Percentiles rank a stretch among this genome's conserved stretches.
Evolutionary conservation across 2,113 vertebrate genomes (phyloP).

Genomic region (Tor tambroides): DNA sequence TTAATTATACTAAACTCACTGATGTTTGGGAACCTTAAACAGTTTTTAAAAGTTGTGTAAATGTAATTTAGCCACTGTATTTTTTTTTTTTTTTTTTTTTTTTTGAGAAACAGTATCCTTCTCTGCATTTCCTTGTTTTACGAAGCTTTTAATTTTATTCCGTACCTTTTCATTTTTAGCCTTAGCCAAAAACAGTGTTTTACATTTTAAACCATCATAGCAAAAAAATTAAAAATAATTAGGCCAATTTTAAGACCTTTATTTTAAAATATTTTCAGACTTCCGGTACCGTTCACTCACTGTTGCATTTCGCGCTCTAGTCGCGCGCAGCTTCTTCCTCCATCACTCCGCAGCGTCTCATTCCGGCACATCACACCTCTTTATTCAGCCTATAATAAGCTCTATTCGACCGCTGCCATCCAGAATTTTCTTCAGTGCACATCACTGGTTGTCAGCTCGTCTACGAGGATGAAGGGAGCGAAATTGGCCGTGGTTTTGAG

Average conservation of each 20-base stretch:
- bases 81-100: no score
- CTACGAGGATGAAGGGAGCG: background rate
- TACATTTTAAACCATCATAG: background rate
- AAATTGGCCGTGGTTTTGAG: slow-evolving; percentile 2
- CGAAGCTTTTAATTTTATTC: background rate
- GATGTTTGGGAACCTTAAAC: background rate
- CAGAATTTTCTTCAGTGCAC: background rate
- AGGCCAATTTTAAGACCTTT: background rate
- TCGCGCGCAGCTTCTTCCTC: background rate
- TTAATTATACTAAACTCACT: background rate
- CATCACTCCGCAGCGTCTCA: background rate
- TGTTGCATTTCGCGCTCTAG: background rate
- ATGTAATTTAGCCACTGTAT: no score
- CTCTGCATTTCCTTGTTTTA: background rate
- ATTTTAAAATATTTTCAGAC: background rate
- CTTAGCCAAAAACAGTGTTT: background rate
- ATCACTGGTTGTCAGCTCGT: background rate
- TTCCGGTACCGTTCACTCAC: background rate
- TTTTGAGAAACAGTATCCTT: background rate
- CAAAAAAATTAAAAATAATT: background rate
- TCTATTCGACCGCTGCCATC: background rate
- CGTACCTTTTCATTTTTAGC: background rate
- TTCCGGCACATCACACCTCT: background rate
- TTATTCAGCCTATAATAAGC: background rate
- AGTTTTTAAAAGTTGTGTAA: no score